Conservation (phyloP, 2,797 vertebrate species). For the Cyprinodon diabolis region DNA sequence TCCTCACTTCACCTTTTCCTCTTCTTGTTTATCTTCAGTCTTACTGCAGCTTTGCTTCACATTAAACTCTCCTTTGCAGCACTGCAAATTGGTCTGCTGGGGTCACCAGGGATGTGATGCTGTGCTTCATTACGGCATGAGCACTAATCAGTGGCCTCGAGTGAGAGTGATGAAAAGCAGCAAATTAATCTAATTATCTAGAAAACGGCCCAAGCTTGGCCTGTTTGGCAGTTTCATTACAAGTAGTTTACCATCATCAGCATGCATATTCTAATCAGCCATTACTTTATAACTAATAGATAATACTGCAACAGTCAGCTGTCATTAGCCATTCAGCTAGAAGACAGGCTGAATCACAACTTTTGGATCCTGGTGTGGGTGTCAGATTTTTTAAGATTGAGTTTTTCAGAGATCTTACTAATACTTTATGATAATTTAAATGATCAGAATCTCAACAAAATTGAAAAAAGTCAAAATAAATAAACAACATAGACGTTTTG, state of each 20-base stretch:
- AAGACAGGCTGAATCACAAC: neutral
- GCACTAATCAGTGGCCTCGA: slow-evolving; percentile 16
- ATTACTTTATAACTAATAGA: neutral
- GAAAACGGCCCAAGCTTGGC: slow-evolving; percentile 18
- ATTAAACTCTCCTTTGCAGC: slow-evolving; percentile 20
- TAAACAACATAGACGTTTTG: neutral
- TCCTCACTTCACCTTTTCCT: slow-evolving; percentile 3
- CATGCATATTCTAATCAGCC: neutral
- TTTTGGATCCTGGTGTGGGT: neutral
- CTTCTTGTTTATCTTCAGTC: slow-evolving; percentile 16
- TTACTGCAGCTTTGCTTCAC: slow-evolving; percentile 38
- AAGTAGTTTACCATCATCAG: slow-evolving; percentile 29
- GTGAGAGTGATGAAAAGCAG: slow-evolving; percentile 46
- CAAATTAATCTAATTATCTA: slow-evolving; percentile 33
- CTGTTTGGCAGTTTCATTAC: slow-evolving; percentile 37
- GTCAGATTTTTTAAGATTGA: neutral
- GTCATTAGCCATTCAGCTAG: no score
- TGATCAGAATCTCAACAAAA: neutral
- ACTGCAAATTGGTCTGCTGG: slow-evolving; percentile 33
- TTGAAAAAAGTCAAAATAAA: neutral
- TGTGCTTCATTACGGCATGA: slow-evolving; percentile 40
- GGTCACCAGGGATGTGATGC: slow-evolving; percentile 30
- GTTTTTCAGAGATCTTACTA: no score
- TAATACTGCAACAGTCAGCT: neutral
- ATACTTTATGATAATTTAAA: neutral